These are phyloP conservation scores for Melieria omissa DNA, from an alignment of 2,888 invertebrate species.

Conservation along the genomic window DNA sequence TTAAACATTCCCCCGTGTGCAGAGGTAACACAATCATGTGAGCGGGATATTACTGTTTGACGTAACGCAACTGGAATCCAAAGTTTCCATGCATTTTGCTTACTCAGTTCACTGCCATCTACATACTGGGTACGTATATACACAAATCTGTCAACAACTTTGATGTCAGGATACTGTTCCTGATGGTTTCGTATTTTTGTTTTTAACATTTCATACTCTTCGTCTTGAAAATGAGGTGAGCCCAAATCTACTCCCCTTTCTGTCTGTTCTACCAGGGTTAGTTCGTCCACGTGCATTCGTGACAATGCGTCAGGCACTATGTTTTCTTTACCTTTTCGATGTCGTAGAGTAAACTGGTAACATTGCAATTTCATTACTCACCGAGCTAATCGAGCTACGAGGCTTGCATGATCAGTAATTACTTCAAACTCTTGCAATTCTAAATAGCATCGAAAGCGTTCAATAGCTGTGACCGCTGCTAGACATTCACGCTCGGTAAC, in stretches of 20 bases:
- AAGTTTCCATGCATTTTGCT: constrained; percentile 30
- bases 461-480: too few species aligned
- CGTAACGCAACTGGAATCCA: constrained; percentile 27
- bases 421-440: too few species aligned
- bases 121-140: constrained; percentile 27
- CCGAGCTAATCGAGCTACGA: too few species aligned
- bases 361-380: too few species aligned
- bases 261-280: too few species aligned
- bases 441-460: too few species aligned
- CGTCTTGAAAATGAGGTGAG: constrained; percentile 6
- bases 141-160: constrained; percentile 22
- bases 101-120: constrained; percentile 6
- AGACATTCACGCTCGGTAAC: too few species aligned
- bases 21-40: constrained; percentile 20
- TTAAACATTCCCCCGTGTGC: constrained; percentile 25
- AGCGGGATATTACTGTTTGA: neutral
- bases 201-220: constrained; percentile 3
- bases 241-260: neutral
- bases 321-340: too few species aligned
- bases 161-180: constrained; percentile 28
- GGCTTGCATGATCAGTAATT: too few species aligned
- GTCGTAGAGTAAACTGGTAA: too few species aligned
- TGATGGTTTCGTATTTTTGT: neutral
- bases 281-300: too few species aligned
- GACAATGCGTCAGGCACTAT: too few species aligned